Conservation (phyloP, 2,797 vertebrate genomes). For the Enteromius unitaeniatus region DNA sequence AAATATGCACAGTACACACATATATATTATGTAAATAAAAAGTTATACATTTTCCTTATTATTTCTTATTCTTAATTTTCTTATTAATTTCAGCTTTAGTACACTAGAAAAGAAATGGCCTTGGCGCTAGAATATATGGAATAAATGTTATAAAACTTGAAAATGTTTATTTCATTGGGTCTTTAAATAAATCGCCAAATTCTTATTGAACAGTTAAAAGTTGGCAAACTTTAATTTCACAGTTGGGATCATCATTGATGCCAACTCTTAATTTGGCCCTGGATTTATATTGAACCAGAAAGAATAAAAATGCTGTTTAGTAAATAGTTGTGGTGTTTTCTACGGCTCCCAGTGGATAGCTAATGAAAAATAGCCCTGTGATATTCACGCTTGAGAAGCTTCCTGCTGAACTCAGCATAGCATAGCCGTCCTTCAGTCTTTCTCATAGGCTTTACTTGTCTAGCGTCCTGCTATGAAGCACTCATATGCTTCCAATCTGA, state of each 20-base stretch:
- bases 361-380: constrained; percentile 44
- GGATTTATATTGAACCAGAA: neutral
- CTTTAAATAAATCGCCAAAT: neutral
- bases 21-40: too few species aligned
- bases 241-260: constrained; percentile 2
- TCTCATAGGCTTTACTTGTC: neutral
- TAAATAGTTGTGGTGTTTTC: constrained; percentile 20
- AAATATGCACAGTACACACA: too few species aligned
- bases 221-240: neutral
- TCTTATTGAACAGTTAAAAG: neutral
- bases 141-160: too few species aligned
- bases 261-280: constrained; percentile 13
- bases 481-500: constrained; percentile 45
- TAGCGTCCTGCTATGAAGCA: neutral
- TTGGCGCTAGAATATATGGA: too few species aligned
- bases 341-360: neutral
- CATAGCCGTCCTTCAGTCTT: neutral
- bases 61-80: too few species aligned
- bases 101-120: too few species aligned
- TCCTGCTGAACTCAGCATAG: constrained; percentile 8
- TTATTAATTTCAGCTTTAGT: too few species aligned
- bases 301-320: neutral
- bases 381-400: constrained; percentile 17
- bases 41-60: too few species aligned
- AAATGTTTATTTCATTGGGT: neutral